A percentile compares a stretch with the other conserved stretches of the same genome.
Conservation (phyloP, 2,113 vertebrate genomes). For the Catharus bicknelli region DNA sequence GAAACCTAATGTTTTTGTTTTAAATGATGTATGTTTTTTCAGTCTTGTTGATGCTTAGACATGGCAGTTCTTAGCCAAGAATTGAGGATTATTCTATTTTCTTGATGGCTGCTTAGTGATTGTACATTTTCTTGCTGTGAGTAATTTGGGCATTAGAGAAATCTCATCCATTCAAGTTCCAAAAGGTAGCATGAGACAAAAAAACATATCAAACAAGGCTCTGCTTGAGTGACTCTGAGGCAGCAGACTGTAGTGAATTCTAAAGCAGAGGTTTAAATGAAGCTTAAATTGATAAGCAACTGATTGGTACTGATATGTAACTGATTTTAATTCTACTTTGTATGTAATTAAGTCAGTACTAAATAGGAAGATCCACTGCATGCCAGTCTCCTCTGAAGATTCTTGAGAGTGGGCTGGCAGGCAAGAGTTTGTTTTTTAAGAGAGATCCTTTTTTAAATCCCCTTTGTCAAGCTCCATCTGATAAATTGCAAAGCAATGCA, state of each 20-base stretch:
- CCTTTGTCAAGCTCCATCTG: background rate
- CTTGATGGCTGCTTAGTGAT: background rate
- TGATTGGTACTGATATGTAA: background rate
- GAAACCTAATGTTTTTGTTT: background rate
- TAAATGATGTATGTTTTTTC: background rate
- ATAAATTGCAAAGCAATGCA: background rate
- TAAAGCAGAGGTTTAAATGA: background rate
- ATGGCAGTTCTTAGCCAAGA: background rate
- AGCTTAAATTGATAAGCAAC: background rate
- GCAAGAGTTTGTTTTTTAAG: background rate
- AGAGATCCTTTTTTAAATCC: slow-evolving; percentile 1
- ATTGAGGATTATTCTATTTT: background rate
- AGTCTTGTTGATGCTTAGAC: background rate
- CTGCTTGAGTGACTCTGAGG: background rate
- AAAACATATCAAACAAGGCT: background rate
- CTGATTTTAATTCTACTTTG: background rate
- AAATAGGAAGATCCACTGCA: background rate
- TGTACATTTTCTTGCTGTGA: background rate
- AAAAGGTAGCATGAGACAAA: background rate
- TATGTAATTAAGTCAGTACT: background rate
- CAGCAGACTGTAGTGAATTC: background rate
- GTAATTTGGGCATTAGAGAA: background rate
- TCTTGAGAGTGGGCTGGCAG: background rate
- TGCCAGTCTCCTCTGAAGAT: background rate
- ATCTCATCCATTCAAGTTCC: background rate